These are phyloP conservation scores for Parauchenoglanis punctatus DNA, from an alignment of 2,797 vertebrate species.

Conservation along the genomic window DNA sequence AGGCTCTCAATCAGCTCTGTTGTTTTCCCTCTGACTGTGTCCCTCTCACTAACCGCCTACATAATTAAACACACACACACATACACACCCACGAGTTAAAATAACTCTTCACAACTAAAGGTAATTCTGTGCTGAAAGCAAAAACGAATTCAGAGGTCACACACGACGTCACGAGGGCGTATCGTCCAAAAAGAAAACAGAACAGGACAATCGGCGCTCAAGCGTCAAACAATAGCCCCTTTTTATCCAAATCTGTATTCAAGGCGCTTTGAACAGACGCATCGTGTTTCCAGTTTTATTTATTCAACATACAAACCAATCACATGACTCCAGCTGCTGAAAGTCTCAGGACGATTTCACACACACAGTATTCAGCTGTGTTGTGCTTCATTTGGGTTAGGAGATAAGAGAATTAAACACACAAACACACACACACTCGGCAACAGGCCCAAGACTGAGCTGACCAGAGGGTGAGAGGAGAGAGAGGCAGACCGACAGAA, in stretches of 20 bases:
- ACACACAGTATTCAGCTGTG: constrained; percentile 2
- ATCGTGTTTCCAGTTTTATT: not conserved
- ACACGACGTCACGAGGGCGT: not conserved
- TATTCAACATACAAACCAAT: not conserved
- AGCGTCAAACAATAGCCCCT: not conserved
- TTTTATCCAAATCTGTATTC: not conserved
- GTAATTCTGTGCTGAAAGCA: not conserved
- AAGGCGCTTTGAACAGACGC: not conserved
- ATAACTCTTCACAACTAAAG: not conserved
- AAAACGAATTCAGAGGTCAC: not conserved
- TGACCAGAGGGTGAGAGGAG: not conserved
- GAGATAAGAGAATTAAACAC: not conserved
- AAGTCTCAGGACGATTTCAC: not conserved
- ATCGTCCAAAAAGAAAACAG: not conserved
- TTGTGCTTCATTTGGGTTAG: not conserved
- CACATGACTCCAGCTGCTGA: not conserved
- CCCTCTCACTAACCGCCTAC: not conserved
- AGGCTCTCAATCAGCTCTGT: constrained; percentile 53
- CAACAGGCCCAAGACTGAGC: not conserved
- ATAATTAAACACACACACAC: not conserved
- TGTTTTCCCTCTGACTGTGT: constrained; percentile 48
- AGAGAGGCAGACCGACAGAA: not conserved
- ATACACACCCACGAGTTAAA: not conserved
- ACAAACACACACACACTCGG: not conserved
- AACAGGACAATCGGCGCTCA: not conserved